Conservation (phyloP, 2,113 vertebrate species). For the Choloepus hoffmanni region DNA sequence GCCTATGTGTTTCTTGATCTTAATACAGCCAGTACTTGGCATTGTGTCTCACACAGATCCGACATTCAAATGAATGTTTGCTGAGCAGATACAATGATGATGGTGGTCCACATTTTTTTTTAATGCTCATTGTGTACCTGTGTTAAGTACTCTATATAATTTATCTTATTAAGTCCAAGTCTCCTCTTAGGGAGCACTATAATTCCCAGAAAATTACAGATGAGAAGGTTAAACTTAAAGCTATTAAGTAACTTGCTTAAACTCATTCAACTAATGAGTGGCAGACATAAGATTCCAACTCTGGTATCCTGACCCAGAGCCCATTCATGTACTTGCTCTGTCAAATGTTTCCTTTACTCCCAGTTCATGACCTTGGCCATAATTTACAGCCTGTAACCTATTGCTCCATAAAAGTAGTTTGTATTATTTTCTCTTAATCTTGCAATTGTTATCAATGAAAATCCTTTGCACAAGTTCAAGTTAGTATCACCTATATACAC, state of each 20-base stretch:
- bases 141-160: neutral
- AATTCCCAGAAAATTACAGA: neutral
- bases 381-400: neutral
- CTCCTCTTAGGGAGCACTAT: neutral
- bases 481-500: neutral
- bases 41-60: neutral
- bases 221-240: neutral
- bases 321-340: neutral
- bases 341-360: neutral
- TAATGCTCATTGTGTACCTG: neutral
- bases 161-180: neutral
- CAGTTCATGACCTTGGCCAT: neutral
- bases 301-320: neutral
- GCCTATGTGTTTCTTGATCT: neutral
- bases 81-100: neutral
- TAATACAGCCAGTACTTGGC: neutral
- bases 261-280: neutral
- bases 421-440: constrained; percentile 8
- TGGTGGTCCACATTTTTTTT: neutral
- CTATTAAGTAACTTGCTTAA: neutral
- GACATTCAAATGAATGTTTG: neutral
- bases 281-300: neutral
- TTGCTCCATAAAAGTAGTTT: neutral
- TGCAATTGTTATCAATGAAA: neutral
- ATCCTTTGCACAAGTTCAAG: neutral